A percentile compares a stretch with the other conserved stretches of the same genome.
These are phyloP conservation scores for Coptodon rendalli DNA, from an alignment of 2,113 vertebrate genomes.

Conservation along the genomic window DNA sequence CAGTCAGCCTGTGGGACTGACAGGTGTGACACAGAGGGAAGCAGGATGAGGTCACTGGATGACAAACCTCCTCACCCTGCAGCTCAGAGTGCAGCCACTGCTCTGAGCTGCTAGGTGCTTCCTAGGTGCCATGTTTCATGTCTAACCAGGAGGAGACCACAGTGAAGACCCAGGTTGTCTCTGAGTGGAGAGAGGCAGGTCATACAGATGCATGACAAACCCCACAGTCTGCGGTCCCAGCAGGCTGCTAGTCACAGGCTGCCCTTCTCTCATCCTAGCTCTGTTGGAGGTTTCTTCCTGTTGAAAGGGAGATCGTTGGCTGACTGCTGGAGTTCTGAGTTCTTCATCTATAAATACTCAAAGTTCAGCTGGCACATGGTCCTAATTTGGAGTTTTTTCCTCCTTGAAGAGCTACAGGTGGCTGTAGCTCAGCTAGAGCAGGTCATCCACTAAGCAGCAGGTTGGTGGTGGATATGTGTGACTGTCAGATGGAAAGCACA, in stretches of 20 bases:
- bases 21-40: neutral
- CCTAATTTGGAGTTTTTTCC: accelerated
- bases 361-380: neutral
- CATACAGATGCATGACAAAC: neutral
- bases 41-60: neutral
- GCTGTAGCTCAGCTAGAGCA: neutral
- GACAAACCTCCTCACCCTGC: neutral
- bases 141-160: neutral
- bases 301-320: neutral
- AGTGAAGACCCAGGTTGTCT: neutral
- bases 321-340: neutral
- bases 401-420: neutral
- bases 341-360: neutral
- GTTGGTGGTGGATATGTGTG: neutral
- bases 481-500: neutral
- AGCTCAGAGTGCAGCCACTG: neutral
- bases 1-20: neutral
- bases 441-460: neutral
- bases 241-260: neutral
- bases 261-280: neutral
- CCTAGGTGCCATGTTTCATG: neutral
- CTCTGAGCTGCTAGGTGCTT: neutral
- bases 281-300: neutral
- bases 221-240: neutral
- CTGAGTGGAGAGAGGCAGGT: neutral